phyloP scores from a whole-genome alignment of 2,113 vertebrate genomes.

The Lates calcarifer region DNA sequence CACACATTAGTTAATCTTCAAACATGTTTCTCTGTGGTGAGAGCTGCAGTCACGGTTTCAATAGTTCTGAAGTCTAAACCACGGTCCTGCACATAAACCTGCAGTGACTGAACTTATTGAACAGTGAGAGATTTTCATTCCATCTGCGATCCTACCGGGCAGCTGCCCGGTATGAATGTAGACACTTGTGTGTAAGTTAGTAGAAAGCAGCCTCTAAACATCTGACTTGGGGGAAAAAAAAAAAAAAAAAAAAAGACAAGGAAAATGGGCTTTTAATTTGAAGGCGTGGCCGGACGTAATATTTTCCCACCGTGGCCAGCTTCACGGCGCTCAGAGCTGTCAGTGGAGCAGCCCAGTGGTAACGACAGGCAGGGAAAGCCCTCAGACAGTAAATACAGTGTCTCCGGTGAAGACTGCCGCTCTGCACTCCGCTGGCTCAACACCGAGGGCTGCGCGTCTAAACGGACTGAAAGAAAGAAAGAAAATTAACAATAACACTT shows the following conservation, averaged over 20 bases:
- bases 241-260: no score
- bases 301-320: rapidly evolving
- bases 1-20: neutral
- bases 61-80: no score
- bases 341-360: conserved; percentile 70
- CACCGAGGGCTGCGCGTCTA: conserved; percentile 43
- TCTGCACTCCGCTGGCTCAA: conserved; percentile 36
- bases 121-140: no score
- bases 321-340: conserved; percentile 53
- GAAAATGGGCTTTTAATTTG: conserved; percentile 44
- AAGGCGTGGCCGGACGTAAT: conserved; percentile 34
- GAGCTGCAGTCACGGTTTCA: neutral
- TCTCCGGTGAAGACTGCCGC: conserved; percentile 53
- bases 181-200: no score
- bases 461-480: conserved; percentile 16
- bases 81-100: neutral
- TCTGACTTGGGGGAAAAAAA: neutral
- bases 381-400: conserved; percentile 52
- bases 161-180: no score
- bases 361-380: conserved; percentile 68
- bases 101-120: no score
- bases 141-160: no score
- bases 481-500: neutral
- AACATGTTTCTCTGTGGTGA: neutral
- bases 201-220: neutral